Evolutionary conservation across 2,113 vertebrate species (phyloP).

Genomic region (Entelurus aequoreus): DNA sequence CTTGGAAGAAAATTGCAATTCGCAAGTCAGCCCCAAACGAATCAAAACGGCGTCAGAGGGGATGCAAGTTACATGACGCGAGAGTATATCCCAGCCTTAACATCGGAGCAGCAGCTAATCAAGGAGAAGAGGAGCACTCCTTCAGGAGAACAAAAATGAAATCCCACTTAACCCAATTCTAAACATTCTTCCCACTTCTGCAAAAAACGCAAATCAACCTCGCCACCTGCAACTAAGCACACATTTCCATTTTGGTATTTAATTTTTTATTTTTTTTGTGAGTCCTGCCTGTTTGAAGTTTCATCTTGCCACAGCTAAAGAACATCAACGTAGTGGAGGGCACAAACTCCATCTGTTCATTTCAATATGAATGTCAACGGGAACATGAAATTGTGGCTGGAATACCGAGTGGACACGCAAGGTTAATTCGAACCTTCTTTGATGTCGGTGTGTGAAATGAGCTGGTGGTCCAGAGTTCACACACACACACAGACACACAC

Average conservation of each 20-base stretch:
- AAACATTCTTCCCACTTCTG: conserved; percentile 51
- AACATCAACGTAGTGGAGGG: conserved; percentile 49
- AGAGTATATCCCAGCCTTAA: too few species aligned
- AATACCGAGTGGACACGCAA: conserved; percentile 61
- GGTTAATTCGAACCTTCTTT: conserved; percentile 72
- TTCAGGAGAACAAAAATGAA: conserved; percentile 46
- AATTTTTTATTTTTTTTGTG: conserved; percentile 14
- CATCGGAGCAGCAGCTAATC: conserved; percentile 1
- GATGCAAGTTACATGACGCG: too few species aligned
- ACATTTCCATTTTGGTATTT: conserved; percentile 19
- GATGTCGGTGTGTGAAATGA: conserved; percentile 75
- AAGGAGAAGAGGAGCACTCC: conserved; percentile 28
- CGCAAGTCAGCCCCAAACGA: too few species aligned
- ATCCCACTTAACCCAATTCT: conserved; percentile 53
- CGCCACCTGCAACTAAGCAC: conserved; percentile 34
- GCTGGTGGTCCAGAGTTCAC: conserved; percentile 63
- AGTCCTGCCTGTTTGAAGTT: conserved; percentile 67
- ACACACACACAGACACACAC: conserved; percentile 25
- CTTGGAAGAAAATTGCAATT: too few species aligned
- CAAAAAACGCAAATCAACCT: conserved; percentile 37
- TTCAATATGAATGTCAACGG: conserved; percentile 74
- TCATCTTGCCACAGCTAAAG: conserved; percentile 58
- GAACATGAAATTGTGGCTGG: conserved; percentile 68
- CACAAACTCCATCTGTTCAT: conserved; percentile 64
- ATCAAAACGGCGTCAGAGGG: too few species aligned